phyloP scores from a whole-genome alignment of 2,113 vertebrate species.

The Erythrocercus mccallii region DNA sequence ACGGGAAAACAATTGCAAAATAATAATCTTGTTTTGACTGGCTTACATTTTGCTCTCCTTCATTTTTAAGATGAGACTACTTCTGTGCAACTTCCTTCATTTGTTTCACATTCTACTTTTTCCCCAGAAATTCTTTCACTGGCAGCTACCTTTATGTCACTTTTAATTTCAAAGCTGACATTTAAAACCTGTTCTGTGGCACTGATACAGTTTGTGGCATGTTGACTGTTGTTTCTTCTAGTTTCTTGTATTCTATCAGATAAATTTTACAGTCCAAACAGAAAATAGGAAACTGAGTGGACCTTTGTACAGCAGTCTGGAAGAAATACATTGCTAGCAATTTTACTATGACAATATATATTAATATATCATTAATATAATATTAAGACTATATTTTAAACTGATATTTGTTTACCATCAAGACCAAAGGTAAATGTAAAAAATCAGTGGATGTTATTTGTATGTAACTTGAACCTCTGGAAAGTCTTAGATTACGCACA shows the following conservation, averaged over 20 bases:
- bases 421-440: not conserved
- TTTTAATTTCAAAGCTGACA: not conserved
- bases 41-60: not conserved
- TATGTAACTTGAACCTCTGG: not conserved
- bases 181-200: not conserved
- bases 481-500: not conserved
- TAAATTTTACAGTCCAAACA: not conserved
- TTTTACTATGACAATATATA: not conserved
- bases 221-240: not conserved
- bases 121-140: not conserved
- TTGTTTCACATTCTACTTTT: not conserved
- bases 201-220: not conserved
- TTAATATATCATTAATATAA: not conserved
- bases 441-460: not conserved
- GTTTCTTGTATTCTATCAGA: not conserved
- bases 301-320: not conserved
- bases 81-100: not conserved
- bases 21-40: slow-evolving; percentile 12
- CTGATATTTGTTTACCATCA: not conserved
- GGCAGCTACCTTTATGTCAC: not conserved
- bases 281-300: not conserved
- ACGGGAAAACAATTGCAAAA: slow-evolving; percentile 41
- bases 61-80: not conserved
- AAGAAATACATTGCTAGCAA: not conserved
- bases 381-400: not conserved